A percentile compares a stretch with the other conserved stretches of the same genome.
Evolutionary conservation across 2,888 invertebrate genomes (phyloP).

Genomic region (Isotomurus palustris): DNA sequence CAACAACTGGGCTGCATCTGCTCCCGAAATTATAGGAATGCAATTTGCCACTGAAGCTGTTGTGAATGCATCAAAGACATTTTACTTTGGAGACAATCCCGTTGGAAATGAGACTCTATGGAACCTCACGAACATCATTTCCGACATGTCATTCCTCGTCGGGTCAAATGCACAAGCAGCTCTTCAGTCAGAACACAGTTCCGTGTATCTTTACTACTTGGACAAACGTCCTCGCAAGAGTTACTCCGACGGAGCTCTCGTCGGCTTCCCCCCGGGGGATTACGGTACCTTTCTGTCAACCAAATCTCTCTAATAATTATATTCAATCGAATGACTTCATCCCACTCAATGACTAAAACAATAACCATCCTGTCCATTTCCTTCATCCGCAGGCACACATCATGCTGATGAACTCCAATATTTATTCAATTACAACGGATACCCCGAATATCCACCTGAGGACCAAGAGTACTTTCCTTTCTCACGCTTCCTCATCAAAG

Average conservation of each 20-base stretch:
- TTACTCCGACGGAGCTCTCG: slow-evolving; percentile 10
- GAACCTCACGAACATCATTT: slow-evolving; percentile 22
- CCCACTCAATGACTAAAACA: too few species aligned
- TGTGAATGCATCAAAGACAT: slow-evolving; percentile 6
- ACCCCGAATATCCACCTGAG: slow-evolving; percentile 20
- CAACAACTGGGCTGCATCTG: slow-evolving; percentile 8
- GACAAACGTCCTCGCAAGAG: slow-evolving; percentile 21
- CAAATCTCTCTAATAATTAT: too few species aligned
- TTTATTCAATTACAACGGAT: slow-evolving; percentile 25
- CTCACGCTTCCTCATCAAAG: slow-evolving; percentile 23
- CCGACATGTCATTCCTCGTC: slow-evolving; percentile 21
- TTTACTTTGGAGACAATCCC: slow-evolving; percentile 27
- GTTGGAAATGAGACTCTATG: slow-evolving; percentile 24
- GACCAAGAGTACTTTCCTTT: slow-evolving; percentile 23
- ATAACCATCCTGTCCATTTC: neutral
- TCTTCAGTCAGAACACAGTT: slow-evolving; percentile 5
- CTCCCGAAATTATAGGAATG: slow-evolving; percentile 5
- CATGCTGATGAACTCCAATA: slow-evolving; percentile 37
- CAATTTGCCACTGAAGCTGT: too few species aligned
- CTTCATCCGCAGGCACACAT: neutral
- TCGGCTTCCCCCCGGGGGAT: slow-evolving; percentile 8
- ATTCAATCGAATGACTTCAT: too few species aligned
- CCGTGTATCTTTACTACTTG: slow-evolving; percentile 23
- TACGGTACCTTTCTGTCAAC: too few species aligned
- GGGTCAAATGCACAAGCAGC: slow-evolving; percentile 20